Conservation (phyloP, 2,888 invertebrate species). For the Lottia scabra region DNA sequence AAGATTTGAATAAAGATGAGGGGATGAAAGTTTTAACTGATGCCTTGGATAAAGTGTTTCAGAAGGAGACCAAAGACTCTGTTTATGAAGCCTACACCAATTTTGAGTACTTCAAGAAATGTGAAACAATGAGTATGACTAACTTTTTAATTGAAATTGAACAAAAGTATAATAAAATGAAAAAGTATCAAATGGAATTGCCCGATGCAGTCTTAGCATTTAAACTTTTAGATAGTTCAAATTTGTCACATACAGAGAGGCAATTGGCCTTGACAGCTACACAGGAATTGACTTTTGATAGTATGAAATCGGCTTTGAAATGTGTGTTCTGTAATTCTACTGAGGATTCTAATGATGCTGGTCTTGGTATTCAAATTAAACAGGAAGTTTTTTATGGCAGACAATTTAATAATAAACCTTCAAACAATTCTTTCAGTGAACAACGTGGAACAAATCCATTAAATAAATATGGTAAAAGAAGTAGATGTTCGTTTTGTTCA, state of each 20-base stretch:
- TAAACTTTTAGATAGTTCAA: constrained; percentile 9
- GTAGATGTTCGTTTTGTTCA: background rate
- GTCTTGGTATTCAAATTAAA: background rate
- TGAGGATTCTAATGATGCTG: background rate
- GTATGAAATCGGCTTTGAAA: too few relatives aligned
- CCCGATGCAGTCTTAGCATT: constrained; percentile 11
- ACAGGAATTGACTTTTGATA: too few relatives aligned
- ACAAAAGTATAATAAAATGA: background rate
- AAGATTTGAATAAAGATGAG: background rate
- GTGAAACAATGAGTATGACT: background rate
- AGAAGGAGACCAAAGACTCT: background rate
- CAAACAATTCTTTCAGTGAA: background rate
- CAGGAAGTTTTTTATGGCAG: background rate
- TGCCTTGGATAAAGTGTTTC: constrained; percentile 1
- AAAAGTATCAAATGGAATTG: background rate
- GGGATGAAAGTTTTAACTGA: constrained; percentile 3
- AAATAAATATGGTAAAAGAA: background rate
- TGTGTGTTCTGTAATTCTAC: background rate
- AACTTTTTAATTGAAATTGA: constrained; percentile 6
- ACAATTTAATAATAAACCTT: background rate
- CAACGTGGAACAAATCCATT: background rate
- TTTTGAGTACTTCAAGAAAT: background rate
- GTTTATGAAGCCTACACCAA: background rate
- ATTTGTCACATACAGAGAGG: background rate
- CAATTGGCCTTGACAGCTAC: too few relatives aligned